phyloP scores from a whole-genome alignment of 2,797 vertebrate species.

The Coracias cyanogaster region DNA sequence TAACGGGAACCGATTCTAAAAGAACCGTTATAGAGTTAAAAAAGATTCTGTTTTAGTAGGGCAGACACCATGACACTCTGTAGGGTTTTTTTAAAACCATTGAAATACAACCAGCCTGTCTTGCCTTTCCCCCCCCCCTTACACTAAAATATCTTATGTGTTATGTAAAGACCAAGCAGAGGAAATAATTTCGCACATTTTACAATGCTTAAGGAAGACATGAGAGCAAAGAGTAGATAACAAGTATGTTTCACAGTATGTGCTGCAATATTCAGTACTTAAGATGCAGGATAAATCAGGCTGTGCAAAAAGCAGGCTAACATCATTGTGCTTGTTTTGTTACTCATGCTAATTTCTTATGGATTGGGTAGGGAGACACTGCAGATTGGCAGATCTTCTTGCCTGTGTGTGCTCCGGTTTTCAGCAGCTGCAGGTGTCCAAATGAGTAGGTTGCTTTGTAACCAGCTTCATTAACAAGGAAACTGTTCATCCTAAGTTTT shows the following conservation, averaged over 20 bases:
- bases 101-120: conserved; percentile 15
- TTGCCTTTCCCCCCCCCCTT: not conserved
- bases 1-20: conserved; percentile 65
- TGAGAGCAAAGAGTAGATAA: not conserved
- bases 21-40: conserved; percentile 44
- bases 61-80: not conserved
- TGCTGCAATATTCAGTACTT: conserved; percentile 3
- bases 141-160: not conserved
- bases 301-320: not conserved
- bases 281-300: not conserved
- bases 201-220: not conserved
- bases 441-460: conserved; percentile 37
- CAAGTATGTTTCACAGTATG: conserved; percentile 7
- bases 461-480: not conserved
- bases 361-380: not conserved
- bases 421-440: conserved; percentile 54
- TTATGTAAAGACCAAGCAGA: not conserved
- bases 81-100: not conserved
- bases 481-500: conserved; percentile 15
- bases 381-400: not conserved
- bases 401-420: conserved; percentile 27
- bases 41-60: conserved; percentile 11
- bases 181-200: not conserved
- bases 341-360: conserved; percentile 14
- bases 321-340: not conserved